A percentile compares a stretch with the other conserved stretches of the same genome.
Conservation (phyloP, 2,888 invertebrate species). For the Polia nebulosa region DNA sequence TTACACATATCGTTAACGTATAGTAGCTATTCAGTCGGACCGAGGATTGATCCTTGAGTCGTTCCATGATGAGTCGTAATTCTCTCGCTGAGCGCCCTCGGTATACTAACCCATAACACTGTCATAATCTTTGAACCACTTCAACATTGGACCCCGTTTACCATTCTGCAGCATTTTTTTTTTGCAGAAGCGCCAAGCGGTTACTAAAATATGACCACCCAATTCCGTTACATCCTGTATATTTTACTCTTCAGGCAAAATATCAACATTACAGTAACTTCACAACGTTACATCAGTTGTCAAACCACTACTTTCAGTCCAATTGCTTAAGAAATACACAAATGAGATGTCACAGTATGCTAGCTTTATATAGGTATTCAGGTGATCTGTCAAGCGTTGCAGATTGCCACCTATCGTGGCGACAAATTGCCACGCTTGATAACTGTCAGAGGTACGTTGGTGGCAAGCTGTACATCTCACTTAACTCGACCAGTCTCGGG, state of each 20-base stretch:
- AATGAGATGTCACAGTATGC: conserved; percentile 56
- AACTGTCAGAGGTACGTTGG: conserved; percentile 56
- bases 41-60: too few species aligned
- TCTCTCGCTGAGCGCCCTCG: too few species aligned
- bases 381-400: conserved; percentile 57
- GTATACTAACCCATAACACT: too few species aligned
- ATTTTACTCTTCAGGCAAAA: not conserved
- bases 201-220: too few species aligned
- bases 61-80: too few species aligned
- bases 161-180: too few species aligned
- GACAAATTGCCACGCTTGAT: conserved; percentile 64
- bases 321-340: conserved; percentile 43
- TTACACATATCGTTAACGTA: too few species aligned
- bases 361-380: conserved; percentile 61
- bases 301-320: conserved; percentile 20
- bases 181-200: too few species aligned
- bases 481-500: conserved; percentile 50
- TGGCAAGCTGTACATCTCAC: conserved; percentile 55
- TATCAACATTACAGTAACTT: not conserved
- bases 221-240: too few species aligned
- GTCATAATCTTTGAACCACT: too few species aligned
- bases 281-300: conserved; percentile 19
- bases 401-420: conserved; percentile 64
- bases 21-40: too few species aligned
- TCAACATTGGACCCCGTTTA: too few species aligned